phyloP scores from a whole-genome alignment of 2,888 invertebrate species.

The Leptogaster cylindrica region DNA sequence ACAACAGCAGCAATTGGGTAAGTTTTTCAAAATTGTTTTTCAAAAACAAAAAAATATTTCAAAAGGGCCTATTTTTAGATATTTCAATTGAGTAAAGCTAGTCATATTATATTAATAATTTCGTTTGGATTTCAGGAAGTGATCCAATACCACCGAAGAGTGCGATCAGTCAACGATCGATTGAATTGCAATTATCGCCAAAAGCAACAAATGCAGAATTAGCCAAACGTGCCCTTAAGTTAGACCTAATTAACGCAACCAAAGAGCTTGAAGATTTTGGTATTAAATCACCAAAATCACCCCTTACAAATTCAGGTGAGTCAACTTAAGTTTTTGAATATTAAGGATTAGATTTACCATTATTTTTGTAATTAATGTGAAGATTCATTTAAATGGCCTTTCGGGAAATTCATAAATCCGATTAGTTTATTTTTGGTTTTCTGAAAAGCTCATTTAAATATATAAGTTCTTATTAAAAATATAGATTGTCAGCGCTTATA shows the following conservation, averaged over 20 bases:
- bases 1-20: constrained; percentile 42
- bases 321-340: neutral
- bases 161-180: constrained; percentile 69
- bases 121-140: too few relatives aligned
- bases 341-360: neutral
- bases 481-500: too few relatives aligned
- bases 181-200: constrained; percentile 66
- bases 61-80: too few relatives aligned
- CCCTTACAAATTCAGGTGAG: constrained; percentile 52
- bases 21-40: too few relatives aligned
- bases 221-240: constrained; percentile 57
- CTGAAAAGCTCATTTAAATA: too few relatives aligned
- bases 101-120: too few relatives aligned
- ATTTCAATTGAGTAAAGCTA: too few relatives aligned
- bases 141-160: constrained; percentile 54
- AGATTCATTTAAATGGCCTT: neutral
- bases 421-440: too few relatives aligned
- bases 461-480: too few relatives aligned
- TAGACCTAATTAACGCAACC: constrained; percentile 55
- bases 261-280: constrained; percentile 57
- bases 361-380: neutral
- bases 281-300: constrained; percentile 60
- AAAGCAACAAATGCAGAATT: constrained; percentile 59
- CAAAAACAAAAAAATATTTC: too few relatives aligned
- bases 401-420: neutral